These are phyloP conservation scores for Chelonus insularis DNA, from an alignment of 1,140 invertebrate genomes.

Conservation along the genomic window DNA sequence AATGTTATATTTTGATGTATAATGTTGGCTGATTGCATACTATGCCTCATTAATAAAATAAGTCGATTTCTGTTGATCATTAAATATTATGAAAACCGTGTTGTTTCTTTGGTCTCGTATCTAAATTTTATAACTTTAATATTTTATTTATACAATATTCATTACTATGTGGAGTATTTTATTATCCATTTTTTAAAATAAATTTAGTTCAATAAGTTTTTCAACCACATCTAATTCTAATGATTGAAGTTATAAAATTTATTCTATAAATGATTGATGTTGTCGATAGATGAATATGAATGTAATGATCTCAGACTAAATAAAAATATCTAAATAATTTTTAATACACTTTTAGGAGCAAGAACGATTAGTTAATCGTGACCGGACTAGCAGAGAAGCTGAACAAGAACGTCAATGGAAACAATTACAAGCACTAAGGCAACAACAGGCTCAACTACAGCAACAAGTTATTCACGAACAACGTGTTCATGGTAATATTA, in stretches of 20 bases:
- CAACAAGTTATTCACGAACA: conserved; percentile 79
- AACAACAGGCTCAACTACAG: conserved; percentile 80
- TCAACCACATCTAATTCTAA: too few species aligned
- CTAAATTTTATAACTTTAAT: too few species aligned
- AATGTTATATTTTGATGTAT: conserved; percentile 34
- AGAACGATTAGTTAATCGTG: conserved; percentile 67
- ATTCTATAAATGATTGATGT: too few species aligned
- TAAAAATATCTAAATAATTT: conserved; percentile 30
- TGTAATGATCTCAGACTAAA: conserved; percentile 37
- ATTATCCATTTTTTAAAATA: too few species aligned
- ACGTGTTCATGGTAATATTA: conserved; percentile 66
- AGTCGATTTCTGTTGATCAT: conserved; percentile 35
- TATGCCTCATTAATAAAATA: conserved; percentile 38
- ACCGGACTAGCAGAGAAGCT: conserved; percentile 72
- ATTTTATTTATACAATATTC: too few species aligned
- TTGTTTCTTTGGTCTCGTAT: too few species aligned
- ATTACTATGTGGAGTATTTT: too few species aligned
- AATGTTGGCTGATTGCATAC: conserved; percentile 45
- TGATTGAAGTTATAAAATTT: too few species aligned
- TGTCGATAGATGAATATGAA: too few species aligned
- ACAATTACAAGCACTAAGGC: conserved; percentile 76
- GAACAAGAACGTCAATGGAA: conserved; percentile 88
- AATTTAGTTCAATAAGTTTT: too few species aligned
- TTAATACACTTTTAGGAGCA: conserved; percentile 71
- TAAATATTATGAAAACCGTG: too few species aligned